Evolutionary conservation across 2,113 vertebrate species (phyloP).

Genomic region (Sphaerodactylus townsendi): DNA sequence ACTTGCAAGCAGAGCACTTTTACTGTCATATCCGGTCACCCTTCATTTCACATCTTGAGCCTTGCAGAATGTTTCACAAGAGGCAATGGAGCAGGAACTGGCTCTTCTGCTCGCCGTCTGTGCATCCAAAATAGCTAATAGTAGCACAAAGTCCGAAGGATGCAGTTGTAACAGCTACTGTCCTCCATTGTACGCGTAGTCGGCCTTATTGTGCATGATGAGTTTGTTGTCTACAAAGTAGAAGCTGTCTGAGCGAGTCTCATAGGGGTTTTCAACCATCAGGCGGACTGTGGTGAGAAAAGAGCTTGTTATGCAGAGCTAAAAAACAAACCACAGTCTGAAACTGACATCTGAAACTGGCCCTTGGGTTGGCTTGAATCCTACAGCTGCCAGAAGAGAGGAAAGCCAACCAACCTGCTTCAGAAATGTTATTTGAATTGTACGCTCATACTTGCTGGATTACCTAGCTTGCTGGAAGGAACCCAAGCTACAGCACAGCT

Average conservation of each 20-base stretch:
- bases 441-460: no score
- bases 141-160: constrained; percentile 35
- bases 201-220: constrained; percentile 99
- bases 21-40: constrained; percentile 5
- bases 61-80: constrained; percentile 33
- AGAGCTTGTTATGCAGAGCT: constrained; percentile 29
- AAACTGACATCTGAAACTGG: no score
- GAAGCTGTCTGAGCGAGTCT: constrained; percentile 98
- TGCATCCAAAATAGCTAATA: constrained; percentile 16
- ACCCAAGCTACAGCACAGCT: no score
- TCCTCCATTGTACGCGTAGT: constrained; percentile 97
- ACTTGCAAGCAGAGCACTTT: constrained; percentile 44
- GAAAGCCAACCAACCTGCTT: not conserved
- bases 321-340: not conserved
- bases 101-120: constrained; percentile 33
- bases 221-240: constrained; percentile 99
- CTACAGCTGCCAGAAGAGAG: not conserved
- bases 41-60: constrained; percentile 32
- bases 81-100: constrained; percentile 32
- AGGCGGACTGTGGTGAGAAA: constrained; percentile 82
- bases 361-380: not conserved
- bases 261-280: constrained; percentile 95
- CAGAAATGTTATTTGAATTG: not conserved
- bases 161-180: constrained; percentile 71
- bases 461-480: no score